Conservation (phyloP, 2,113 vertebrate species). For the Acanthisitta chloris region DNA sequence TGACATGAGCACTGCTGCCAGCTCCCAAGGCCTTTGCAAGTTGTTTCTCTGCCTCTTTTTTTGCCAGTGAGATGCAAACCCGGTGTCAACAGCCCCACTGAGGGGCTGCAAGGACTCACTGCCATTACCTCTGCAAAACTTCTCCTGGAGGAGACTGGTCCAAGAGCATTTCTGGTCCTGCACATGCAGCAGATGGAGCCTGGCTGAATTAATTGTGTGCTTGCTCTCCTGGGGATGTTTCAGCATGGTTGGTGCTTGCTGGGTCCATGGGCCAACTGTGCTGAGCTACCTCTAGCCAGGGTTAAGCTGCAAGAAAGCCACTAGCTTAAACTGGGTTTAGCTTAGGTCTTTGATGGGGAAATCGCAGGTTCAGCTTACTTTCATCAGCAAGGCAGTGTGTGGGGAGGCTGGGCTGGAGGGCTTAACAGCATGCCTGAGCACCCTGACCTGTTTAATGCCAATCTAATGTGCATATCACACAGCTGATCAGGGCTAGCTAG, state of each 20-base stretch:
- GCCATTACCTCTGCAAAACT: neutral
- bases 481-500: neutral
- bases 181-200: neutral
- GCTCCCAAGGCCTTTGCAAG: neutral
- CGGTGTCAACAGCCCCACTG: fast-evolving
- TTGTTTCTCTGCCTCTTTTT: neutral
- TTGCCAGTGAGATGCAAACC: neutral
- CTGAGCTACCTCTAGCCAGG: neutral
- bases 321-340: neutral
- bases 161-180: neutral
- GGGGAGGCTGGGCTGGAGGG: neutral
- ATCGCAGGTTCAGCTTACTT: neutral
- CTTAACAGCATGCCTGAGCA: neutral
- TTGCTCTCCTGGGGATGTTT: neutral
- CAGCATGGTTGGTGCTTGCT: fast-evolving
- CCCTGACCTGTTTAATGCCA: neutral
- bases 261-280: neutral
- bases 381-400: neutral
- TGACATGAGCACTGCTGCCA: neutral
- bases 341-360: neutral
- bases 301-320: neutral
- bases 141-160: fast-evolving
- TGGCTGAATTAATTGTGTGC: neutral
- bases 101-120: fast-evolving
- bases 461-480: neutral